Evolutionary conservation across 2,113 vertebrate genomes (phyloP).

Genomic region (Elephantulus edwardii): DNA sequence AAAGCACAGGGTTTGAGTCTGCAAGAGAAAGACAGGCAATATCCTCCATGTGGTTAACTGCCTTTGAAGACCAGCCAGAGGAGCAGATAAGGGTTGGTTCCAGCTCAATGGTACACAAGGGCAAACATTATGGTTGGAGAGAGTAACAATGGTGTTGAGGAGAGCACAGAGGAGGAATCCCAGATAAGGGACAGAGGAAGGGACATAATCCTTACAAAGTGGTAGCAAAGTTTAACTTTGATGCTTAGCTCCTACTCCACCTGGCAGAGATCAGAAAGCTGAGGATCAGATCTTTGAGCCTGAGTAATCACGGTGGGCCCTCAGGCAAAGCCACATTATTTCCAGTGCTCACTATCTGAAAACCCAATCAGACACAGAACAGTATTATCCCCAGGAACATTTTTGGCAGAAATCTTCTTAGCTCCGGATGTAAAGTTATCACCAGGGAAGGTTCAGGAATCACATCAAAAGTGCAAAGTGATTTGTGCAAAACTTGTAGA

Average conservation of each 20-base stretch:
- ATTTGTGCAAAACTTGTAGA: not conserved
- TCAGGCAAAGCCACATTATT: conserved; percentile 39
- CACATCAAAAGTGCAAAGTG: not conserved
- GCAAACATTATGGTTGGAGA: too few relatives aligned
- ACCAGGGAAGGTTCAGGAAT: too few relatives aligned
- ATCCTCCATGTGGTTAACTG: too few relatives aligned
- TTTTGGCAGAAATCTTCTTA: too few relatives aligned
- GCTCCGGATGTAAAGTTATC: too few relatives aligned
- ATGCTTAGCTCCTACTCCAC: conserved; percentile 58
- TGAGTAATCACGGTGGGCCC: conserved; percentile 52
- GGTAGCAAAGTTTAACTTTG: conserved; percentile 28
- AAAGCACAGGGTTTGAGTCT: too few relatives aligned
- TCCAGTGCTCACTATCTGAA: conserved; percentile 8
- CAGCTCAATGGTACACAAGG: too few relatives aligned
- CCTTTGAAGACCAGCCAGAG: too few relatives aligned
- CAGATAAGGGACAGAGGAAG: not conserved
- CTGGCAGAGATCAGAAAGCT: conserved; percentile 64
- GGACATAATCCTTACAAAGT: not conserved
- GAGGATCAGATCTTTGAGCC: not conserved
- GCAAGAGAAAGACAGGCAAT: too few relatives aligned
- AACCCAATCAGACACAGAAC: conserved; percentile 31
- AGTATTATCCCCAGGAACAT: fast-evolving
- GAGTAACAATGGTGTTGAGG: not conserved
- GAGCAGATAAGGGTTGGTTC: too few relatives aligned
- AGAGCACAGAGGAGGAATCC: not conserved